Conservation (phyloP, 2,888 invertebrate species). For the Mantis religiosa region DNA sequence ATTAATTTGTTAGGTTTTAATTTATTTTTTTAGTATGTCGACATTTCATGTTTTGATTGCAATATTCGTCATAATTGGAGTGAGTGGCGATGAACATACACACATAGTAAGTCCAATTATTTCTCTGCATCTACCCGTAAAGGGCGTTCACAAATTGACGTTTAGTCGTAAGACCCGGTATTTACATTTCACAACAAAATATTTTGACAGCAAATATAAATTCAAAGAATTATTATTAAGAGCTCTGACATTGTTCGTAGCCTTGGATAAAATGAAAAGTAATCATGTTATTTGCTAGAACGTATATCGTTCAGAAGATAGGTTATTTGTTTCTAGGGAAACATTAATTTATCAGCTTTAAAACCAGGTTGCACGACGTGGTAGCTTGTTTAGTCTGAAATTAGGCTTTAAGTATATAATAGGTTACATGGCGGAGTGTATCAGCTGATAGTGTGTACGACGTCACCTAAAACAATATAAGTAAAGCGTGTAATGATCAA, state of each 20-base stretch:
- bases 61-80: constrained; percentile 28
- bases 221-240: not conserved
- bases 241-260: not conserved
- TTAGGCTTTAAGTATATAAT: no score
- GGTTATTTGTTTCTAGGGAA: not conserved
- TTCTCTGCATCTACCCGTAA: not conserved
- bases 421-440: no score
- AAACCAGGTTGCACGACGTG: not conserved
- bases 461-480: no score
- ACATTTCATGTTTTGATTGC: constrained; percentile 19
- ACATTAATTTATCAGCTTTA: not conserved
- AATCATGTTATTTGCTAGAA: not conserved
- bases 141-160: constrained; percentile 17
- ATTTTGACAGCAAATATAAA: not conserved
- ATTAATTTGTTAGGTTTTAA: constrained; percentile 20
- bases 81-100: constrained; percentile 67
- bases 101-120: constrained; percentile 61
- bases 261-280: not conserved
- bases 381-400: no score
- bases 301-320: not conserved
- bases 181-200: not conserved
- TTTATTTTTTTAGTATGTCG: constrained; percentile 28
- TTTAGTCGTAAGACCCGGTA: not conserved
- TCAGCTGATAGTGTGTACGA: no score
- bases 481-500: no score